Conservation (phyloP, 2,888 invertebrate species). For the Drosophila demipolita region DNA sequence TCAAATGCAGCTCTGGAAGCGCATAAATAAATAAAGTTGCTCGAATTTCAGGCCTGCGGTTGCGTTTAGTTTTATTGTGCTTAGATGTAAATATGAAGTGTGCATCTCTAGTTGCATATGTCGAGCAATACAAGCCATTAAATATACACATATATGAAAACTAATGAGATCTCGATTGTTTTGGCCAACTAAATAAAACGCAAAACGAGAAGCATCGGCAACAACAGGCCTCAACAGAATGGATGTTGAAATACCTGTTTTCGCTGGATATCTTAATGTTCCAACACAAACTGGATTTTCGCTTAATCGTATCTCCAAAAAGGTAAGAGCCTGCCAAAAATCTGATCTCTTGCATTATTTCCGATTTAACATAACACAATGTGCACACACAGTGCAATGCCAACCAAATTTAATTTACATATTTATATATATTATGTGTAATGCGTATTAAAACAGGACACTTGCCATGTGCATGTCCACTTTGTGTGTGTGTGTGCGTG, state of each 20-base stretch:
- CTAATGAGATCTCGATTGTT: conserved; percentile 35
- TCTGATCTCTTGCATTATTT: conserved; percentile 14
- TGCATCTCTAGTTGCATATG: conserved; percentile 47
- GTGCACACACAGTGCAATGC: conserved; percentile 19
- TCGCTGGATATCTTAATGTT: conserved; percentile 91
- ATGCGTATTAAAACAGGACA: conserved; percentile 59
- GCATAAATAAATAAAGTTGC: conserved; percentile 73
- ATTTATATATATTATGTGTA: conserved; percentile 23
- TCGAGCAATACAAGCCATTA: conserved; percentile 24
- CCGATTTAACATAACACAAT: conserved; percentile 11
- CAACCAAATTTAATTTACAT: conserved; percentile 4
- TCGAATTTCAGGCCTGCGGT: conserved; percentile 49
- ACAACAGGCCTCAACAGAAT: conserved; percentile 85
- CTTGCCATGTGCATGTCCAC: conserved; percentile 15
- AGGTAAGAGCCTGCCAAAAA: conserved; percentile 85
- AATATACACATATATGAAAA: conserved; percentile 43
- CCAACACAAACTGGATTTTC: conserved; percentile 90
- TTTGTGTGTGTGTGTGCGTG: conserved; percentile 2
- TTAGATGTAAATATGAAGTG: conserved; percentile 70
- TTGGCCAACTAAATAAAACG: conserved; percentile 38
- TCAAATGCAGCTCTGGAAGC: conserved; percentile 58
- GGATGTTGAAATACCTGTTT: conserved; percentile 91
- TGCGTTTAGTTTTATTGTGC: conserved; percentile 58
- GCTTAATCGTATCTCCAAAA: conserved; percentile 91
- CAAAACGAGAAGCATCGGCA: conserved; percentile 51